Evolutionary conservation across 2,888 invertebrate species (phyloP), one percentile per base, ranked within the genome.

Genomic region (Anagyrus pseudococci): DNA sequence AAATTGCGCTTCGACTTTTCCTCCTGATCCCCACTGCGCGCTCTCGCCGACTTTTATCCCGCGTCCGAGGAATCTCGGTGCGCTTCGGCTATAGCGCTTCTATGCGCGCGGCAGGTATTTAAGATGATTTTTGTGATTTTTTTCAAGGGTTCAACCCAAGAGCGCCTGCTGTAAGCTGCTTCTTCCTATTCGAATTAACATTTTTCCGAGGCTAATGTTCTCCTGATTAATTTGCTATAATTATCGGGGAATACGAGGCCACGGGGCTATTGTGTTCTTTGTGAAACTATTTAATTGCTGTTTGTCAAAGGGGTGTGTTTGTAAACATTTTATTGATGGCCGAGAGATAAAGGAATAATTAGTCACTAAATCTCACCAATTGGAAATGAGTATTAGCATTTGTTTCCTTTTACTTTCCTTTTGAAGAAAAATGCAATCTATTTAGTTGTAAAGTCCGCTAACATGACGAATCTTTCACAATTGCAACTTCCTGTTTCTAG

Each of bases 221-320:
- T 17, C 6, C 17, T 29, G 37, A 65, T 65, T 62, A 62, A 56
- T 58, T 65, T 62, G 37, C 58, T 50, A 62, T 50, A 49, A 62
- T 58, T 60, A 53, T 59, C 17, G 58, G 41, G 41, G 19, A 17
- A 46, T 17, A 43, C 43, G 1, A n/a, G 2, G 3, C 26, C 26
- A 1, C 4, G 13, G 7, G 33, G 10, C 10, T 2, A 22, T 37
- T 52, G 19, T n/a, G 10, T 17, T 23, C 50, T 50, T 20, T n/a
- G n/a, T n/a, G n/a, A n/a, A n/a, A n/a, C n/a, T n/a, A n/a, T n/a
- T n/a, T 52, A 52, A 58, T 43, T 23, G 33, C 33, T 22, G 23
- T 23, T 49, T 49, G 10, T 2, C 15, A 41, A 19, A 40, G 26
- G n/a, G 8, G 22, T 29, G 7, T 2, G 15, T 26, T 1, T 43